These are phyloP conservation scores for Elephas maximus DNA, from an alignment of 2,113 vertebrate species.

Conservation along the genomic window DNA sequence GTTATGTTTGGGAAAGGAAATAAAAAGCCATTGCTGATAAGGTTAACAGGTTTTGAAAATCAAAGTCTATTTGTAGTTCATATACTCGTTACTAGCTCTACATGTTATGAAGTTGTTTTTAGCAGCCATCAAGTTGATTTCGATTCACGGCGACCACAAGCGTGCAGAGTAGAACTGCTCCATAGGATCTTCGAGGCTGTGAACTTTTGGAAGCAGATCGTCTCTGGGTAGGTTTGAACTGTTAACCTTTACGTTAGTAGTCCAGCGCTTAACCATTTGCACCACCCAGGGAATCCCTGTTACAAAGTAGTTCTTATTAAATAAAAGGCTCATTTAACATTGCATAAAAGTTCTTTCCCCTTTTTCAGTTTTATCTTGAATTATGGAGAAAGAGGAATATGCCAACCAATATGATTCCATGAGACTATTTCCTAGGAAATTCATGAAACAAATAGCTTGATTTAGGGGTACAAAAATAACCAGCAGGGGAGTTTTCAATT, in stretches of 20 bases:
- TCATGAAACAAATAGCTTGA: conserved; percentile 8
- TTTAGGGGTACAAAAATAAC: background rate
- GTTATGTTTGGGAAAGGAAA: background rate
- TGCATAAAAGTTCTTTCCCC: background rate
- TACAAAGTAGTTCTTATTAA: conserved; percentile 37
- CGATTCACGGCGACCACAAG: background rate
- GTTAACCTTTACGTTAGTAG: background rate
- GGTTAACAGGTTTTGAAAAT: background rate
- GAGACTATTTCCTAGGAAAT: background rate
- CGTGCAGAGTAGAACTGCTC: background rate
- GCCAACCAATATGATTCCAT: background rate
- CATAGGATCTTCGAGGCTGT: background rate
- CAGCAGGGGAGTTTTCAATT: background rate
- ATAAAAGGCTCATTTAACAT: conserved; percentile 22
- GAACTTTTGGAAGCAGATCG: background rate
- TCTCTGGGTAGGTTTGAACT: background rate
- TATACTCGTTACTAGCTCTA: background rate
- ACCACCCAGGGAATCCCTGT: background rate
- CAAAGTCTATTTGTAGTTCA: background rate
- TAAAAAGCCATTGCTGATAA: background rate
- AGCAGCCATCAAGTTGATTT: background rate
- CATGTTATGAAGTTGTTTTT: background rate
- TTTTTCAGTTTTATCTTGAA: background rate
- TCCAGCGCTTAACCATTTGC: background rate
- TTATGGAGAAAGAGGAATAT: background rate